Evolutionary conservation across 2,113 vertebrate genomes (phyloP).

Genomic region (Gracilinanus agilis): DNA sequence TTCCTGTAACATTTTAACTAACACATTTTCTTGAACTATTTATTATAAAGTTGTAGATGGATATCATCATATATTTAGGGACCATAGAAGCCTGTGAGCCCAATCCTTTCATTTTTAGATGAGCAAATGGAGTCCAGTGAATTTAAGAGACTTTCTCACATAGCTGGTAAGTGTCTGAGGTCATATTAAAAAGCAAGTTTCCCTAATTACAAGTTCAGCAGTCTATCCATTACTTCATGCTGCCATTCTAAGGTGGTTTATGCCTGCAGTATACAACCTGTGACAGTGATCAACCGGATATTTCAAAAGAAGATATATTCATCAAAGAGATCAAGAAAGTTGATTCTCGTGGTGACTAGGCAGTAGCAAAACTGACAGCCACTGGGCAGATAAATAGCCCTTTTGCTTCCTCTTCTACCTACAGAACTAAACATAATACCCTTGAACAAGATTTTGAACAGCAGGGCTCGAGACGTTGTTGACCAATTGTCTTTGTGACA

Average conservation of each 20-base stretch:
- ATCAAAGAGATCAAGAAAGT: not conserved
- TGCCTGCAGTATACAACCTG: not conserved
- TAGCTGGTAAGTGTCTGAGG: not conserved
- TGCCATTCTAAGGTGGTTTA: not conserved
- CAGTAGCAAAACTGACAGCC: not conserved
- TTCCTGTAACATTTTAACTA: no score
- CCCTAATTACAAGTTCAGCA: not conserved
- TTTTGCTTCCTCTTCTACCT: not conserved
- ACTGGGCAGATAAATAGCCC: not conserved
- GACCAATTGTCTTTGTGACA: not conserved
- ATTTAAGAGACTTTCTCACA: not conserved
- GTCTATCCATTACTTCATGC: not conserved
- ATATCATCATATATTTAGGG: not conserved
- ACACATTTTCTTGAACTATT: no score
- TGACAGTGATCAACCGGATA: not conserved
- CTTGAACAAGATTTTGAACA: not conserved
- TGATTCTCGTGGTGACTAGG: not conserved
- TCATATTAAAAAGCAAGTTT: not conserved
- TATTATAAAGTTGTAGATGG: not conserved
- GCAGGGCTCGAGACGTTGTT: not conserved
- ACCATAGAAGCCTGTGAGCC: not conserved
- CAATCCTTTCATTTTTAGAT: not conserved
- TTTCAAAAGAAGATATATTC: not conserved
- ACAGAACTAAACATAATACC: not conserved
- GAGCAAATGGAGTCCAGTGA: not conserved